These are phyloP conservation scores for Neoseiulus cucumeris DNA, from an alignment of 1,140 invertebrate species.

Conservation along the genomic window DNA sequence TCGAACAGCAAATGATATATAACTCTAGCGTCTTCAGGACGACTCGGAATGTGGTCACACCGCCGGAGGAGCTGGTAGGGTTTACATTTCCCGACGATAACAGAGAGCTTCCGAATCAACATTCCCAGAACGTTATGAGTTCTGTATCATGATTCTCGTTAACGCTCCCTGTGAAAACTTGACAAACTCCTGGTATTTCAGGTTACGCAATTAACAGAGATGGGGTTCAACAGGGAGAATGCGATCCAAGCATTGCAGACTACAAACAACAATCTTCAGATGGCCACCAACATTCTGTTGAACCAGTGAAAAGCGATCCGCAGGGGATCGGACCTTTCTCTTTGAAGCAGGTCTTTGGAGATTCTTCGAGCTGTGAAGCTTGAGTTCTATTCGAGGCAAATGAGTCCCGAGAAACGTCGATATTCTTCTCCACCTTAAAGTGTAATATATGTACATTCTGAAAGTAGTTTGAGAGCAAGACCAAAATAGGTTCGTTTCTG, in stretches of 20 bases:
- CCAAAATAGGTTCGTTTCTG: too few species aligned
- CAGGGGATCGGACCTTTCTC: too few species aligned
- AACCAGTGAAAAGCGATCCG: background rate
- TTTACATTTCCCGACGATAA: background rate
- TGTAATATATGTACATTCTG: too few species aligned
- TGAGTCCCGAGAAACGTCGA: too few species aligned
- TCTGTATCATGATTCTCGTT: too few species aligned
- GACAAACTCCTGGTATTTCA: background rate
- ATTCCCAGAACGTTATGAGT: background rate
- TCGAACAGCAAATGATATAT: slow-evolving; percentile 2
- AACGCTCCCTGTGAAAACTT: too few species aligned
- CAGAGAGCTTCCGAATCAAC: background rate
- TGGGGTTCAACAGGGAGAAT: background rate
- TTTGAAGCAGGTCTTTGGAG: too few species aligned
- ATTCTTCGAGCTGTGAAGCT: too few species aligned
- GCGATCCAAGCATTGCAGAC: background rate
- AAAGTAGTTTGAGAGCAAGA: too few species aligned
- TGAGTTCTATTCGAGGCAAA: too few species aligned
- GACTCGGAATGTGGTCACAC: background rate
- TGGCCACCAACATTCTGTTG: background rate
- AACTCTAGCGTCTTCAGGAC: background rate
- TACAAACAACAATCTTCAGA: background rate
- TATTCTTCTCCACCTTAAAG: too few species aligned
- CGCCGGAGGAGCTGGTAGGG: background rate
- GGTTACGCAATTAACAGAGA: background rate